Evolutionary conservation across 2,113 vertebrate species (phyloP), one percentile per base, ranked within the genome.

Genomic region (Lophius piscatorius): DNA sequence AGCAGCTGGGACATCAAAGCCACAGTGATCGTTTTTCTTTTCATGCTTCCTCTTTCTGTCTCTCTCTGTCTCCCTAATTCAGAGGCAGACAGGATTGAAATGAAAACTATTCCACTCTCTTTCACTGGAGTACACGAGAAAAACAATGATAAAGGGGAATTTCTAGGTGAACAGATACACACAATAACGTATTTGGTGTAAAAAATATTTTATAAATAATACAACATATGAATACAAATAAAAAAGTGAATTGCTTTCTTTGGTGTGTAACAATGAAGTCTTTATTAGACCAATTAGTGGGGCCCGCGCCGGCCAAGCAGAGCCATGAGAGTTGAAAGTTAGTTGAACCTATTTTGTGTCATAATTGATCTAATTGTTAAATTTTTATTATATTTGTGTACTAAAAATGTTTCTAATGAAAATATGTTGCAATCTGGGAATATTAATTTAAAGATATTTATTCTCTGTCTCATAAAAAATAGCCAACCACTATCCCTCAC

Each of bases 21-120:
- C 40, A 75, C 78, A 82, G 78, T 78, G 81, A 80, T 80, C 62
- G 68, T 7, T 8, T 57, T 57, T 81, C 44, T 44, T 70, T 65
- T 54, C 36, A 16, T 24, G 23, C 48, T 59, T 31, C 28, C 63
- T 39, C 33, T 54, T 56, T 46, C 66, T 47, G 36, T 40, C 63
- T 40, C 42, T 61, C 64, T 45, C 67, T 56, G 36, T 42, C 33
- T 63, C 42, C 42, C 63, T 66, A 38, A 41, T 63, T 55, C 9
- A 0, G 8, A 24, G 21, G 31, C 9, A 49, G 33, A 49, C 22
- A 17, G 38, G 16, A 31, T 22, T 7, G 18, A n/a, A n/a, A n/a
- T n/a, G 17, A 24, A 23, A 12, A 24, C 18, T 6, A 23, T 28
- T 28, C 49, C 9, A 6, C 12, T 24, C 26, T 6, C 34, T 36